phyloP scores from a whole-genome alignment of 2,888 invertebrate genomes.

The Polydesmus complanatus region DNA sequence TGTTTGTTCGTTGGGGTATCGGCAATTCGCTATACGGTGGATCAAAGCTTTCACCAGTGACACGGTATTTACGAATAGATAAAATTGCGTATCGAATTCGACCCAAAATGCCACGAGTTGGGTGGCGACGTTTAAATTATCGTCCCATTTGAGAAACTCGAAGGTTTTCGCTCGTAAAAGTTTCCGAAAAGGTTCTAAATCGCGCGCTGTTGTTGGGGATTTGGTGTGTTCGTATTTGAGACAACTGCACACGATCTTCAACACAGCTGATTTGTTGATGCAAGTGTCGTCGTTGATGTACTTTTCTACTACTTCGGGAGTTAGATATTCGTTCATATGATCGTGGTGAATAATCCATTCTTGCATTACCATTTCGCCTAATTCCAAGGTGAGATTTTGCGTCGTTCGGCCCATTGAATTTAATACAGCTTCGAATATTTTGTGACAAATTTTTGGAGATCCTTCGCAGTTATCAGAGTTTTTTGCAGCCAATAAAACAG shows the following conservation, averaged over 20 bases:
- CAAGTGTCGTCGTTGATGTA: not conserved
- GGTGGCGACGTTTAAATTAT: not conserved
- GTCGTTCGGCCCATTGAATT: slow-evolving; percentile 1
- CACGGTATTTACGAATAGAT: not conserved
- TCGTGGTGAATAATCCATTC: slow-evolving; percentile 2
- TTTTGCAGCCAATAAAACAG: slow-evolving; percentile 4
- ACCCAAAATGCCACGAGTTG: not conserved
- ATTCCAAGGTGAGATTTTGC: not conserved
- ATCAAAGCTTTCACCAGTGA: not conserved
- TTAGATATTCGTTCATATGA: slow-evolving; percentile 2
- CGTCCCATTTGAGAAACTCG: not conserved
- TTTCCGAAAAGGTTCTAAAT: not conserved
- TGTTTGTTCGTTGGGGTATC: not conserved
- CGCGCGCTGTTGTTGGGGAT: not conserved
- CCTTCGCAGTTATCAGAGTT: not conserved
- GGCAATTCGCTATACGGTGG: not conserved
- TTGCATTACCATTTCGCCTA: not conserved
- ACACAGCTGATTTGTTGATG: not conserved
- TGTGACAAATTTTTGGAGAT: not conserved
- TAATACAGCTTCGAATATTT: not conserved
- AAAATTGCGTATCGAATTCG: not conserved
- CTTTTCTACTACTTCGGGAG: not conserved
- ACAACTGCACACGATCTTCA: not conserved
- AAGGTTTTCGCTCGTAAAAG: not conserved
- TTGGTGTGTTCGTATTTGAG: not conserved